Evolutionary conservation across 2,888 invertebrate genomes (phyloP).

Genomic region (Aleiodes leptofemur): DNA sequence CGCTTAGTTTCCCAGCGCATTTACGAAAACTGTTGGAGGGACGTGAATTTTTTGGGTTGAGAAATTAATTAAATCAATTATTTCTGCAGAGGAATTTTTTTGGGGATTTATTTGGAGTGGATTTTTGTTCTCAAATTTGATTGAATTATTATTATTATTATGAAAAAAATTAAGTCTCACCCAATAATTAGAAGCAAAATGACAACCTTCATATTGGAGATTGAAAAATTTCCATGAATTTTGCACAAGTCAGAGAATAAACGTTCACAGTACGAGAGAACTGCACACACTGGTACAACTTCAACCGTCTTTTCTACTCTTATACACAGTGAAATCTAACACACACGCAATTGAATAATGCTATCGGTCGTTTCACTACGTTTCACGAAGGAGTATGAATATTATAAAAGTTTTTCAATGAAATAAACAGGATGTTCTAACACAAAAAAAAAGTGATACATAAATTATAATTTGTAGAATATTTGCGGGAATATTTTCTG

Average conservation of each 20-base stretch:
- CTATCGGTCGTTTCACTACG: neutral
- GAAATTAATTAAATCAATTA: neutral
- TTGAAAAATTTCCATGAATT: neutral
- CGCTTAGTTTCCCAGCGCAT: no score
- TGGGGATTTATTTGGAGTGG: no score
- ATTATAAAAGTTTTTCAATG: no score
- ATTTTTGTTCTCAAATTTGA: no score
- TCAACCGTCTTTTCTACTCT: neutral
- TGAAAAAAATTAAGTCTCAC: neutral
- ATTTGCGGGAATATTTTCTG: no score
- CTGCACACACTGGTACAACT: slow-evolving; percentile 25
- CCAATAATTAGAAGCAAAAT: slow-evolving; percentile 21
- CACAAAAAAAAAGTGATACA: no score
- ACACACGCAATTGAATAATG: slow-evolving; percentile 8
- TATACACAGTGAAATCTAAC: neutral
- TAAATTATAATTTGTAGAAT: no score
- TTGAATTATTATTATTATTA: neutral
- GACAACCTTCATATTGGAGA: slow-evolving; percentile 9
- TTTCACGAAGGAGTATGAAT: neutral
- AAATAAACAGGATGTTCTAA: no score
- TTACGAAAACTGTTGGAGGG: no score
- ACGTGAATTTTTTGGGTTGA: neutral
- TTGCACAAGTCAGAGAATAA: neutral
- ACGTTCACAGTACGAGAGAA: slow-evolving; percentile 13
- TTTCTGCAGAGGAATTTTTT: no score